Conservation (phyloP, 2,113 vertebrate genomes). For the Oenanthe melanoleuca region DNA sequence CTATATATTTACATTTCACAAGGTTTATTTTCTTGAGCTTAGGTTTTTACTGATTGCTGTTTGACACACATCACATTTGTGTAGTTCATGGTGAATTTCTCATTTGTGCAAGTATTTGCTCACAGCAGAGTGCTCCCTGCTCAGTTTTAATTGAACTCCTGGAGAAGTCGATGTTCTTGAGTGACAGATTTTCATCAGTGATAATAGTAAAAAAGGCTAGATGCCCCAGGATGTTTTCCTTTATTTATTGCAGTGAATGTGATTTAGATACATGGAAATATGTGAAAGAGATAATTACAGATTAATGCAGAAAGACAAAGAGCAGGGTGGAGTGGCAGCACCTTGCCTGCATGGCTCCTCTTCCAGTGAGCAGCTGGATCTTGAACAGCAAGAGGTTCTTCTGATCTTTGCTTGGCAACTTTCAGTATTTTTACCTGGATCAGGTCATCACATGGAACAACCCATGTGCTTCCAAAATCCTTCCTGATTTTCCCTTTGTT, state of each 20-base stretch:
- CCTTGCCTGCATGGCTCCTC: not conserved
- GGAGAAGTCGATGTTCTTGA: not conserved
- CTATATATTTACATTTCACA: not conserved
- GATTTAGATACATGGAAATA: not conserved
- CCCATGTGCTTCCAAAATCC: not conserved
- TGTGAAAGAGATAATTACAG: not conserved
- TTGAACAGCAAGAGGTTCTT: not conserved
- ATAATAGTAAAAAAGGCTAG: not conserved
- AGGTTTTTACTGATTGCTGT: not conserved
- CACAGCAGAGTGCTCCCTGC: not conserved
- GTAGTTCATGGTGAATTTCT: not conserved
- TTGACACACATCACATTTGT: not conserved
- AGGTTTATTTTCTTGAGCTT: not conserved
- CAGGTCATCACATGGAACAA: not conserved
- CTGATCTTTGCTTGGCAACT: not conserved
- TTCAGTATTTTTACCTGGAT: not conserved
- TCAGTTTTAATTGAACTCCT: constrained; percentile 57
- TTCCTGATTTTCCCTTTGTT: not conserved
- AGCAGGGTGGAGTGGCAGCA: not conserved
- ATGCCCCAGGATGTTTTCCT: not conserved
- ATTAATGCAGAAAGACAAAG: not conserved
- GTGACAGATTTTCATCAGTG: constrained; percentile 7
- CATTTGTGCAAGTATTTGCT: constrained; percentile 10
- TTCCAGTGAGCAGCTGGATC: not conserved
- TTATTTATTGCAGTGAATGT: not conserved